Evolutionary conservation across 1,140 invertebrate genomes (phyloP).

Genomic region (Diplogasteroides magnus): DNA sequence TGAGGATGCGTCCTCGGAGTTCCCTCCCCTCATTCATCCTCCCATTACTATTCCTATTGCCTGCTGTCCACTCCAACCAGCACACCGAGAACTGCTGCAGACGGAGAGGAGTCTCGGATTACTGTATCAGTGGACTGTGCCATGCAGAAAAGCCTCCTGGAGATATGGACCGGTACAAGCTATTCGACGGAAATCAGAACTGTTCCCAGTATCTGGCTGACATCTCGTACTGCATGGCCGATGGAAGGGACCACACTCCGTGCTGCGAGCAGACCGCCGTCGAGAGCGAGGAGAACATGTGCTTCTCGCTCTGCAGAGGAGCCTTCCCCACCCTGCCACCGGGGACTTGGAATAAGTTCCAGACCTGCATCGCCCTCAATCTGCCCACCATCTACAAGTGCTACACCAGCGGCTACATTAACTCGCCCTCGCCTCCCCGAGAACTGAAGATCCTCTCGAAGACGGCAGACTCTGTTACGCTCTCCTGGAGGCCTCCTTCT

Average conservation of each 20-base stretch:
- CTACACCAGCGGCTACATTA: slow-evolving; percentile 13
- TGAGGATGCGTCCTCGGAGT: slow-evolving; percentile 1
- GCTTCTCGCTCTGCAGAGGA: slow-evolving; percentile 29
- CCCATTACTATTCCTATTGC: slow-evolving; percentile 3
- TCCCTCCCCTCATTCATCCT: slow-evolving; percentile 8
- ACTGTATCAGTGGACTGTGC: slow-evolving; percentile 6
- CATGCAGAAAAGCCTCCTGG: slow-evolving; percentile 8
- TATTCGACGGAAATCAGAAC: slow-evolving; percentile 10
- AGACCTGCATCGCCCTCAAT: slow-evolving; percentile 30
- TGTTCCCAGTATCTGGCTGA: slow-evolving; percentile 14
- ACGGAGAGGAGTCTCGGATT: not conserved
- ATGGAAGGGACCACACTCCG: slow-evolving; percentile 22
- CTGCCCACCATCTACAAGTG: slow-evolving; percentile 24
- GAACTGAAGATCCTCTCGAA: not conserved
- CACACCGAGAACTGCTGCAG: slow-evolving; percentile 6
- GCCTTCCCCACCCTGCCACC: not conserved
- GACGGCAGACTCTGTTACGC: not conserved
- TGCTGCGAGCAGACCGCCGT: slow-evolving; percentile 22
- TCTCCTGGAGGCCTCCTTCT: slow-evolving; percentile 9
- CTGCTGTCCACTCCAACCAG: slow-evolving; percentile 2
- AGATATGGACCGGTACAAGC: slow-evolving; percentile 9
- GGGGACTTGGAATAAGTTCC: slow-evolving; percentile 12
- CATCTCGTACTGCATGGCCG: slow-evolving; percentile 25
- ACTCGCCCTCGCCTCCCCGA: slow-evolving; percentile 7
- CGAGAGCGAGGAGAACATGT: slow-evolving; percentile 5